These are phyloP conservation scores for Podotricha telesiphe DNA, from an alignment of 2,888 invertebrate species.

Conservation along the genomic window DNA sequence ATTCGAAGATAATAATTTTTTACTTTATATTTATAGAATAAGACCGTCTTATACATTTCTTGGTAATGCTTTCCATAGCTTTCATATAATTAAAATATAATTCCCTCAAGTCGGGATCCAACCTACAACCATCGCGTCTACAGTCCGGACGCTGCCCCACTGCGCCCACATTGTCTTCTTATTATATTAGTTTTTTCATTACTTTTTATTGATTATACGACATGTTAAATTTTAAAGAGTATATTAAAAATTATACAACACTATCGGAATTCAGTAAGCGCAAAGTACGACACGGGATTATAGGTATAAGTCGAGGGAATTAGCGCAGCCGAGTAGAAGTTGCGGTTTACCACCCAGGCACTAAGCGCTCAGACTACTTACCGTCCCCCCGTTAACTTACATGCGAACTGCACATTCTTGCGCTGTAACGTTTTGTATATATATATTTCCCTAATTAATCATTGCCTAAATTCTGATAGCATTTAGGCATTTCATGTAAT, in stretches of 20 bases:
- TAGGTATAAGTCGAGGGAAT: slow-evolving; percentile 66
- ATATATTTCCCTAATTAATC: neutral
- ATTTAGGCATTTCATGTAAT: too few relatives aligned
- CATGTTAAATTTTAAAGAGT: slow-evolving; percentile 2
- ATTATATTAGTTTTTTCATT: neutral
- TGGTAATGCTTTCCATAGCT: too few relatives aligned
- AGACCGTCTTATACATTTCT: too few relatives aligned
- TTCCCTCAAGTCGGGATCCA: too few relatives aligned
- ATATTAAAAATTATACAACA: slow-evolving; percentile 12
- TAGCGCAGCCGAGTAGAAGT: slow-evolving; percentile 69
- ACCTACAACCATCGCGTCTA: too few relatives aligned
- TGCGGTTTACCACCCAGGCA: slow-evolving; percentile 76
- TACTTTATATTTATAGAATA: too few relatives aligned
- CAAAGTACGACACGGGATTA: slow-evolving; percentile 58
- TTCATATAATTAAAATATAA: too few relatives aligned
- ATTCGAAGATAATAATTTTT: too few relatives aligned
- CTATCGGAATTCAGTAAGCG: slow-evolving; percentile 37
- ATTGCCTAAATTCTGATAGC: neutral
- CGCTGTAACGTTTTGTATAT: slow-evolving; percentile 12
- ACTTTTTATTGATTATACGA: neutral
- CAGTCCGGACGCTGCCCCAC: too few relatives aligned
- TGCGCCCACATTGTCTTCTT: too few relatives aligned
- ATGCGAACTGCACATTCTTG: slow-evolving; percentile 32
- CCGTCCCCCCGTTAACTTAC: slow-evolving; percentile 33
- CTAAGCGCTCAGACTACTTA: slow-evolving; percentile 42